Evolutionary conservation across 1,140 invertebrate species (phyloP), one percentile per base, ranked within the genome.

Genomic region (Megathymus violae): DNA sequence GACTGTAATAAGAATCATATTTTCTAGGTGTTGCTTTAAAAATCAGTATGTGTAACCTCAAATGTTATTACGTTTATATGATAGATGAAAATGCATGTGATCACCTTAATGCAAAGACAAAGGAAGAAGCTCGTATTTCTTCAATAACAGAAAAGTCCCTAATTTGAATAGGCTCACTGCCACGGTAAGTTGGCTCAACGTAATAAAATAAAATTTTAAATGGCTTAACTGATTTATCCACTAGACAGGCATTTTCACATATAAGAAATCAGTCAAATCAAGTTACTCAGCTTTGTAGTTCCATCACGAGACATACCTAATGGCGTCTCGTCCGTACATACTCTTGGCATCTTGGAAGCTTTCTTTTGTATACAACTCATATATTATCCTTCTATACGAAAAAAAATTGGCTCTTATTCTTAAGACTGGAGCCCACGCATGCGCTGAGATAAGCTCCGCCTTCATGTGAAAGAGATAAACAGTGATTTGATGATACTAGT

Each of bases 321-420:
- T 44, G 25, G 41, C 43, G 38, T 46, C 27, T 14, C 31, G 5
- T 41, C 40, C 6, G 40, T 66, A 44, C 19, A 1, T 3, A 15
- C 11, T 59, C 15, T 59, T 31, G 27, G 27, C 27, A n/a, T n/a
- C n/a, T n/a, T n/a, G n/a, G n/a, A n/a, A 31, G 51, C 41, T 14
- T 46, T 38, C 48, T 60, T 56, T 61, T 56, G 65, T 74, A 71
- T 46, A 71, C 61, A 74, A 64, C 31, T 68, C 63, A 71, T 76
- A 65, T 75, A 78, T 79, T 81, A 81, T 73, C 47, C 48, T 56
- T n/a, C 19, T 61, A 61, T 54, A 73, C 56, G 60, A 79, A 77
- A 79, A 82, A 78, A 75, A 72, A 47, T 62, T 46, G 64, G 52
- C 60, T 87, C 84, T 87, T 87, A 81, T 85, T 86, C 83, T 87